Evolutionary conservation across 2,888 invertebrate species (phyloP), one percentile per base, ranked within the genome.

Genomic region (Lasioglossum vierecki): DNA sequence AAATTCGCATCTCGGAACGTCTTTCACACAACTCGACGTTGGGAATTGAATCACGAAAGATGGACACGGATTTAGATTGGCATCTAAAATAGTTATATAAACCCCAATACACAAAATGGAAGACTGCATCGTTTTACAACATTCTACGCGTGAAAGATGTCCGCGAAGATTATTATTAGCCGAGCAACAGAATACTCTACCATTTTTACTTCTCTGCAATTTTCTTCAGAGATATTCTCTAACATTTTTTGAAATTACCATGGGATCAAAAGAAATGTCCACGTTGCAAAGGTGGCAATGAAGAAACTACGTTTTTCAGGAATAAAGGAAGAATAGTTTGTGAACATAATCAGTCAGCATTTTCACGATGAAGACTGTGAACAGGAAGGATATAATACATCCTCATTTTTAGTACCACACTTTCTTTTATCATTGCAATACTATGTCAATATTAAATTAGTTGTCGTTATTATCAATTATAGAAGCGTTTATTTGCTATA

Each of bases 21-120:
- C 83, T 80, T 79, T 78, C 63, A 39, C 30, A 53, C 73, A 75
- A 83, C 75, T 82, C 85, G 82, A 88, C 74, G 84, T 79, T 81
- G 79, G 49, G 82, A 90, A 90, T 88, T 80, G 73, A 89, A 90
- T 90, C 88, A 90, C 82, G 68, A 88, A 79, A 70, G 76, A 79
- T 70, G 76, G 75, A 77, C 81, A 18, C 46, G 68, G 76, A 79
- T 73, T 46, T 49, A 46, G 70, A 35, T 3, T 49, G 57, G 77
- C 66, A 83, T 76, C 78, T 70, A 53, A 66, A 70, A 15, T 60
- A 46, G 39, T 13, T 57, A n/a, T 57, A n/a, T 4, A 41, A 39
- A 68, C 39, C 9, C 11, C 8, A 66, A 41, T 22, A 22, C 8
- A 68, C 68, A 11, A 68, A 68, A 68, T 22, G 22, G 22, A 41